Conservation (phyloP, 2,797 vertebrate species). For the Zalophus californianus region DNA sequence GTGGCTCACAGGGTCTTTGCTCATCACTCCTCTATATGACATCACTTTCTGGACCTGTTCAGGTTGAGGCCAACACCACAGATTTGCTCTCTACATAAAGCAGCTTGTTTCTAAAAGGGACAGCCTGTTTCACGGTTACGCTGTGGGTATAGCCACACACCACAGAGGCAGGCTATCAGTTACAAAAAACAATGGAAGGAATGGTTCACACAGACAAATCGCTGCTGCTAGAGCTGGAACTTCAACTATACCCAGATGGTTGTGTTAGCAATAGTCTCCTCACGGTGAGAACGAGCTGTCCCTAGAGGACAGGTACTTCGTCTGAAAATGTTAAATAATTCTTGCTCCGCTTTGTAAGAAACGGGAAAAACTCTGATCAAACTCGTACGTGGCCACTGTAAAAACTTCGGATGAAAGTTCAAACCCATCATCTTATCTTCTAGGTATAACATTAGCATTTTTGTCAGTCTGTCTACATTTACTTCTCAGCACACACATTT, state of each 20-base stretch:
- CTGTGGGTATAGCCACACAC: not conserved
- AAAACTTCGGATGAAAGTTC: constrained; percentile 35
- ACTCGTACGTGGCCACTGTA: not conserved
- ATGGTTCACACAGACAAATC: not conserved
- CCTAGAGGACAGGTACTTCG: not conserved
- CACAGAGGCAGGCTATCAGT: not conserved
- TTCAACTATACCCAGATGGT: not conserved
- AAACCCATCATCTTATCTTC: not conserved
- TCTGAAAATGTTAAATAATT: not conserved
- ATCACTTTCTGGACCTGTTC: not conserved
- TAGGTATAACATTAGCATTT: not conserved
- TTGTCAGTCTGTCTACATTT: not conserved
- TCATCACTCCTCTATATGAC: not conserved
- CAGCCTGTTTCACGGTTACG: not conserved
- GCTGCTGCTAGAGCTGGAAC: not conserved
- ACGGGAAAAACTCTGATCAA: not conserved
- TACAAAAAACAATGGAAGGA: not conserved
- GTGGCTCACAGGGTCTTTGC: not conserved
- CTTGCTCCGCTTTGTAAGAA: not conserved
- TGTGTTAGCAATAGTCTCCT: not conserved
- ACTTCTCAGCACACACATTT: not conserved
- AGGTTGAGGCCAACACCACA: not conserved
- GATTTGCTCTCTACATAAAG: constrained; percentile 7
- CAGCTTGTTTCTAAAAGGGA: not conserved
- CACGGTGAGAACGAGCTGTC: not conserved